Base-by-base conservation (phyloP, 2,888 invertebrate genomes). In the Dolomedes plantarius region DNA sequence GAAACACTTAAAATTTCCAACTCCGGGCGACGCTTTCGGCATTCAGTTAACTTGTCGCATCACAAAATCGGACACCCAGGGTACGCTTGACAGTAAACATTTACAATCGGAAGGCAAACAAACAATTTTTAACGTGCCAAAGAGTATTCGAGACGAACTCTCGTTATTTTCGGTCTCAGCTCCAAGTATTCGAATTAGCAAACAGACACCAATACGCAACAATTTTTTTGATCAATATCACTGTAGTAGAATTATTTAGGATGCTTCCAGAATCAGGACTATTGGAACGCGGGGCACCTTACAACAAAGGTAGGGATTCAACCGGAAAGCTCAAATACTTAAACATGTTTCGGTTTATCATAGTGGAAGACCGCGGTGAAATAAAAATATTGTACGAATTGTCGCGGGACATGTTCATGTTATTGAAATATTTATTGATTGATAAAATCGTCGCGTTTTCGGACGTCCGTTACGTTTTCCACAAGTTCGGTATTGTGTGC, bases 61-160 rank as follows among this genome's bases (percentile, higher is more conserved):
- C 5, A 77, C 77, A 0, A 68, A 56, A 56, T 56, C 50, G 0
- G 69, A 77, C 27, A 77, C 77, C 1, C 75, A 77, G 41, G 56
- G 32, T 0, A 68, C 77, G 1, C 36, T 77, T 23, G 77, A 77
- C n/a, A 77, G 77, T n/a, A 77, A 77, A 56, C 68, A 77, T 50
- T 36, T 77, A 6, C 5, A 0, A 7, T 32, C 56, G 19, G 11
- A 9, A 3, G 50, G 41, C 7, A 29, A 5, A 1, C 13, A 36
- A 7, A 7, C 5, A 3, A n/a, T 1, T 1, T 77, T 19, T 23
- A 28, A 76, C 16, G 67, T 76, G n/a, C 76, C 76, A 11, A 46
- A 29, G 5, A 0, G 11, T n/a, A 0, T 76, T 23, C 16, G 7
- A 7, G 31, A 50, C 29, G 67, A 68, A 27, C 28, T 76, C 3